Percentiles rank a stretch among this genome's conserved stretches.
These are phyloP conservation scores for Cyclopterus lumpus DNA, from an alignment of 2,797 vertebrate species.

Conservation along the genomic window DNA sequence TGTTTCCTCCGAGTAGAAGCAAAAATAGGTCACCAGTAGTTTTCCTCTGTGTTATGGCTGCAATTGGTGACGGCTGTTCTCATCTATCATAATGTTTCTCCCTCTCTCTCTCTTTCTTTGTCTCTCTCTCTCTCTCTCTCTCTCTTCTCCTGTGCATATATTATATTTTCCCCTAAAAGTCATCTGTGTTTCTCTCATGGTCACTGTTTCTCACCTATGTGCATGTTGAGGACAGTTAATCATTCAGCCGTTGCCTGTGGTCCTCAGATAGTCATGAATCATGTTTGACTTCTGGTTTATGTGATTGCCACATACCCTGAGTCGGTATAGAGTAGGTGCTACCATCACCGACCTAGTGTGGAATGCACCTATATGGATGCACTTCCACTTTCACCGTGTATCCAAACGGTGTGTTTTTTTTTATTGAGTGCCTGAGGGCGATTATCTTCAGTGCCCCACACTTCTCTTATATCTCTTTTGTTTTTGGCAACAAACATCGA, in stretches of 20 bases:
- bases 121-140: neutral
- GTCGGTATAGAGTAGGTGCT: conserved; percentile 16
- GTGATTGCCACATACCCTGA: conserved; percentile 4
- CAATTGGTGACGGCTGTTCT: conserved; percentile 52
- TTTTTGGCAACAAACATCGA: neutral
- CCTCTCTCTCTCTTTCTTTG: neutral
- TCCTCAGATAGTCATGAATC: conserved; percentile 28
- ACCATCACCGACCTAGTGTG: neutral
- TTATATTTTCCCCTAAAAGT: neutral
- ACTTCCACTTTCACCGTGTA: conserved; percentile 9
- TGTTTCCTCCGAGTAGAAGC: conserved; percentile 52
- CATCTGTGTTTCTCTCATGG: neutral
- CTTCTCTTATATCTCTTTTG: neutral
- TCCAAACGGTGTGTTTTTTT: neutral
- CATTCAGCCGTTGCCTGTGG: conserved; percentile 7
- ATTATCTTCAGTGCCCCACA: conserved; percentile 1
- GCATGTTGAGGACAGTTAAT: conserved; percentile 30
- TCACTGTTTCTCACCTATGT: conserved; percentile 13
- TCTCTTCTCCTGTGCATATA: neutral
- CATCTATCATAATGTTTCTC: conserved; percentile 38
- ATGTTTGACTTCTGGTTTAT: conserved; percentile 19
- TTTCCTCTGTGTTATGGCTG: conserved; percentile 55
- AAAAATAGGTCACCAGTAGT: conserved; percentile 72
- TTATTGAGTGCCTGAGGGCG: neutral
- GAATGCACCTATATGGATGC: conserved; percentile 19